Base-by-base conservation (phyloP, 2,797 vertebrate genomes). In the Borostomias antarcticus region DNA sequence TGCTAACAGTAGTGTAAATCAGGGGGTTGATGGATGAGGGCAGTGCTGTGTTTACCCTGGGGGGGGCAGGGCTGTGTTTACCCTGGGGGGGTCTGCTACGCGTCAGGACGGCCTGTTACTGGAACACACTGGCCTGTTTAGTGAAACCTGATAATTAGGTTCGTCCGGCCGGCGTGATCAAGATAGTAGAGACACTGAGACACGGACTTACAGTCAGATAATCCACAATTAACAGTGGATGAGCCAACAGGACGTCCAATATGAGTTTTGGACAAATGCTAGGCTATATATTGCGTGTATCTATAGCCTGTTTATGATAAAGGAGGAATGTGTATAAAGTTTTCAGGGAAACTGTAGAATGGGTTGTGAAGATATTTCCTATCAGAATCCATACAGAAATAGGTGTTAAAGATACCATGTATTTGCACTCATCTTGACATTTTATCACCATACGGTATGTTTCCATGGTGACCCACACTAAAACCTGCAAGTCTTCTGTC, bases 121-220 rank as follows among this genome's bases (percentile, higher is more conserved):
- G 82, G 82, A 86, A 82, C 72, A 53, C 64, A 23, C 48, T 54
- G 21, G 21, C 64, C 73, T 84, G 77, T 88, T 88, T 83, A 74
- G 74, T 5, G 47, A 65, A 29, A 51, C 68, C 33, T 93, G 88
- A 82, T 83, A 79, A 91, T 86, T 75, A 77, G 73, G n/a, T n/a
- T n/a, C n/a, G n/a, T n/a, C 68, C 82, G 92, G 88, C 92, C 92
- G 91, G 72, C 89, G 59, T 74, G 72, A 77, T 72, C 51, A 72
- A 19, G 77, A 80, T 84, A 84, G 86, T 85, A 88, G 86, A 78
- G 82, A 79, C 76, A 59, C 58, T 32, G 32, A 2, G 37, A 59
- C 58, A 59, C 15, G 7, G 25, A 43, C 23, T 59, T 43, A 28
- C 23, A 17, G 19, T 15, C 17, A 25, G 23, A 72, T 68, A 70